A percentile compares a stretch with the other conserved stretches of the same genome.
Evolutionary conservation across 1,140 invertebrate species (phyloP).

Genomic region (Andricus grossulariae): DNA sequence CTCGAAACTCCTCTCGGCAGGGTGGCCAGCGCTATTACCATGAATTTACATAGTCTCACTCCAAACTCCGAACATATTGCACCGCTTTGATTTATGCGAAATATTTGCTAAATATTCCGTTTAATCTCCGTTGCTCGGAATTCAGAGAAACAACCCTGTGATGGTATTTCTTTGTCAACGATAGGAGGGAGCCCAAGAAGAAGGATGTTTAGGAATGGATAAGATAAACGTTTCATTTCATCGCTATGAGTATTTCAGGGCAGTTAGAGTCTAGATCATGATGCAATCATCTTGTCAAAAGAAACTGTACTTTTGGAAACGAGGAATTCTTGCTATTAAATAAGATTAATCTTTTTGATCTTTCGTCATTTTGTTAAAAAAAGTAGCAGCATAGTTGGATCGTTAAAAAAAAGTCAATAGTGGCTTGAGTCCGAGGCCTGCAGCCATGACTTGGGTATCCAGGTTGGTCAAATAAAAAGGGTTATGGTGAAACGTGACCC

Average conservation of each 20-base stretch:
- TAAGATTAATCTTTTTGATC: too few relatives aligned
- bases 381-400: too few relatives aligned
- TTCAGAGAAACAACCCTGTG: conserved; percentile 48
- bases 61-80: conserved; percentile 71
- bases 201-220: neutral
- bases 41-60: conserved; percentile 73
- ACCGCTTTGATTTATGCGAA: conserved; percentile 74
- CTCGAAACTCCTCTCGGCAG: conserved; percentile 59
- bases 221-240: neutral
- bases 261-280: neutral
- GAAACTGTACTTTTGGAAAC: too few relatives aligned
- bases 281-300: too few relatives aligned
- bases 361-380: too few relatives aligned
- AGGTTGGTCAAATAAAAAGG: neutral
- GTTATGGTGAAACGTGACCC: conserved; percentile 35
- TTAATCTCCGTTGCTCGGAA: conserved; percentile 70
- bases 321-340: too few relatives aligned
- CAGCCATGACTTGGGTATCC: neutral
- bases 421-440: too few relatives aligned
- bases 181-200: neutral
- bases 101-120: conserved; percentile 74
- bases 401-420: too few relatives aligned
- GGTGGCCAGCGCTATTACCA: conserved; percentile 71
- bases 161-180: conserved; percentile 36
- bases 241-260: neutral